Evolutionary conservation across 2,888 invertebrate species (phyloP), one percentile per base, ranked within the genome.

Genomic region (Diloba caeruleocephala): DNA sequence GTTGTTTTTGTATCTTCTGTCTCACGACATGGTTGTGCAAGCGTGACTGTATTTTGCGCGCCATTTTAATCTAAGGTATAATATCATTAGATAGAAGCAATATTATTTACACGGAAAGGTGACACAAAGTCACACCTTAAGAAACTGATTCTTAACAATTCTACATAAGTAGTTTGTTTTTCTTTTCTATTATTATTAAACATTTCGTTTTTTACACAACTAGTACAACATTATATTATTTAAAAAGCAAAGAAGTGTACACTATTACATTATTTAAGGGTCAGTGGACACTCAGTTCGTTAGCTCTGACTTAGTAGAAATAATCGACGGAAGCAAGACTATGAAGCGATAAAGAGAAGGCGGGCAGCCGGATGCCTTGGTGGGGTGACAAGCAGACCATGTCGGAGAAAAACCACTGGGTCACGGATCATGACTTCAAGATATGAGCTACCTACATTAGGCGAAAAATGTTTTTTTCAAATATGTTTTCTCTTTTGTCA

Each of bases 331-430:
- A 90, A 88, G 79, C 73, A 57, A 57, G 57, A 61, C 65, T 70
- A 66, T 67, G 65, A 70, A 71, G 65, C 78, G 80, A 81, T 84
- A 79, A 79, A 76, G 54, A 49, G 67, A 74, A 82, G 77, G 70
- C 68, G 74, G 56, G 5, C 58, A 51, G 45, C 71, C 81, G 79
- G 81, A 80, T 76, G 74, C 71, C 57, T 58, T 61, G 67, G 52
- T 67, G 81, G 91, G 92, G 92, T 90, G 92, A 73, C 55, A 77
- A 88, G 70, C 88, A 82, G 81, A 87, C 85, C 91, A 77, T 87
- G 76, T 71, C 88, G 61, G 26, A 60, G 63, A 59, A 76, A 68
- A 74, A 80, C 61, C 62, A 69, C 64, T 39, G 37, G 66, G 74
- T 62, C 63, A 74, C 53, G 68, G 61, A 65, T 49, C 26, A 48